Conservation (phyloP, 2,888 invertebrate genomes). For the Nezara viridula region DNA sequence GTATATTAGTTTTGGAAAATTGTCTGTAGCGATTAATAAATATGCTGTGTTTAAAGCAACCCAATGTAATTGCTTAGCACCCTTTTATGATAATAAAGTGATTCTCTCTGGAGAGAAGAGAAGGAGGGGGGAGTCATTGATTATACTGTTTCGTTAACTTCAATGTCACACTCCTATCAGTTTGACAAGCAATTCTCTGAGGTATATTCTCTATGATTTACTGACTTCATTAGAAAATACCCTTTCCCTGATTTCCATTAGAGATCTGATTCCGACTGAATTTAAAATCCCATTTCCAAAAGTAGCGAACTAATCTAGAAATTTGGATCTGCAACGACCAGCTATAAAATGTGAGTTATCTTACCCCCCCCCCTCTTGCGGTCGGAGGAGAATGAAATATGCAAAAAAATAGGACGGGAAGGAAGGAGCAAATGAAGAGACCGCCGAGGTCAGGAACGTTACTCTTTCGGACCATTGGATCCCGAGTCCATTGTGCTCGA, state of each 20-base stretch:
- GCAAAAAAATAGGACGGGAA: neutral
- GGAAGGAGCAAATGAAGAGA: neutral
- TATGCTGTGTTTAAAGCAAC: no score
- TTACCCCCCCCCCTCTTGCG: neutral
- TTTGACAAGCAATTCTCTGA: neutral
- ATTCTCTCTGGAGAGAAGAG: no score
- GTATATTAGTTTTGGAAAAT: no score
- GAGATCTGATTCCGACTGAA: conserved; percentile 1
- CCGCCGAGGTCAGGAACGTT: neutral
- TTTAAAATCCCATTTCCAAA: conserved; percentile 19
- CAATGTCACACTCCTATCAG: no score
- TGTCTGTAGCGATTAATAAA: no score
- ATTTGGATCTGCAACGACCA: neutral
- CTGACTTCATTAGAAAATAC: neutral
- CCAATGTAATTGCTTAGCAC: no score
- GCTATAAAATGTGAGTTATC: conserved; percentile 13
- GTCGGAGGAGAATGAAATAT: neutral
- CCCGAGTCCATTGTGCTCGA: neutral
- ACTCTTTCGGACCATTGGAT: conserved; percentile 1
- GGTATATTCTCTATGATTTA: neutral
- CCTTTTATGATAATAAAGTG: no score
- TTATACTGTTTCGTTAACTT: neutral
- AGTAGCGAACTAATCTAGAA: neutral
- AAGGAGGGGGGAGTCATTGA: no score
- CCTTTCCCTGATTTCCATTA: conserved; percentile 15